Evolutionary conservation across 2,888 invertebrate genomes (phyloP), one percentile per base, ranked within the genome.

Genomic region (Autographa pulchrina): DNA sequence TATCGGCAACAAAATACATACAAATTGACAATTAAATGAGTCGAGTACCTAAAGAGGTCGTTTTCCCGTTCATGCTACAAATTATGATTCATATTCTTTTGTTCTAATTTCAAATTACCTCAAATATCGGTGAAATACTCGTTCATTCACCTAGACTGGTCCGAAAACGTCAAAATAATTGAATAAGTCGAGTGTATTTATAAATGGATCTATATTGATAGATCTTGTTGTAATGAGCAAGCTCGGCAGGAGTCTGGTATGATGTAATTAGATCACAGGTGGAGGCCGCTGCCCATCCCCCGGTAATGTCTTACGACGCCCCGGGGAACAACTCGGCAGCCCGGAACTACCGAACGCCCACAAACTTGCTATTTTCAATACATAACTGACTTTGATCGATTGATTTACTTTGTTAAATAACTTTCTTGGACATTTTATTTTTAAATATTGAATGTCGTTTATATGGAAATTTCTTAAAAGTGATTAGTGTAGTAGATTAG

Each of bases 221-320:
- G 60, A 68, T 68, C 68, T 68, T 66, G 43, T 48, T 31, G 81
- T 80, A 80, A 80, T 64, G 68, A 76, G 77, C 58, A 64, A 8
- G 61, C 77, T 68, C 72, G 72, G 81, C 72, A 48, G 77, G 77
- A 80, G 58, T 59, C 68, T 66, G 41, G 77, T 48, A 56, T 65
- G 72, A 80, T 64, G 61, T 77, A 77, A 81, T 78, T 81, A 70
- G 69, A 63, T 68, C 78, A 70, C 81, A 78, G 78, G 78, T 78
- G 75, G 70, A 75, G 32, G 25, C 38, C 20, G 14, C 66, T 68
- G 63, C 62, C 56, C 67, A 61, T 48, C 66, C 71, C 82, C 62
- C 56, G 66, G 31, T 70, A 72, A 72, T 64, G 56, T 66, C 75
- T 75, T 64, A 80, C 65, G 78, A 81, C 75, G 32, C 80, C 82